These are phyloP conservation scores for Cynopterus sphinx DNA, from an alignment of 2,797 vertebrate species.

Conservation along the genomic window DNA sequence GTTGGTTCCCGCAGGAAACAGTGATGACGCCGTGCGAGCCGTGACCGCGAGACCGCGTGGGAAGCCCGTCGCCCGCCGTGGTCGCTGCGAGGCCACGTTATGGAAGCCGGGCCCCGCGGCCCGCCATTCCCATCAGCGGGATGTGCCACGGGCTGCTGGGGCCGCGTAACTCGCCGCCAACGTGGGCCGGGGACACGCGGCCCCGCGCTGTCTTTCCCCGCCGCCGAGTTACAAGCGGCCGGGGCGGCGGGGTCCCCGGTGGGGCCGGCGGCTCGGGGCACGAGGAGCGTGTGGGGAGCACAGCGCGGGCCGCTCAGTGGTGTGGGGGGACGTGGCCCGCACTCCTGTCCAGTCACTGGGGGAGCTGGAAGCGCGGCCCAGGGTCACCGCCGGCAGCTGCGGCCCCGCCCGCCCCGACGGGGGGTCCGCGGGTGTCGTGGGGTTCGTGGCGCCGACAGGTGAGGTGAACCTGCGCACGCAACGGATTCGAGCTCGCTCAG, in stretches of 20 bases:
- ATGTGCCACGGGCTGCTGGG: no score
- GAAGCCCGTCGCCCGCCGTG: no score
- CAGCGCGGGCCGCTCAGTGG: neutral
- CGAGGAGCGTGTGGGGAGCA: neutral
- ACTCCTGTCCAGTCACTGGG: neutral
- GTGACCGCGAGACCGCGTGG: no score
- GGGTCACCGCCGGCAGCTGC: accelerated
- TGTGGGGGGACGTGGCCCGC: conserved; percentile 31
- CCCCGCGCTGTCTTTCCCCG: neutral
- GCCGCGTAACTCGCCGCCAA: no score
- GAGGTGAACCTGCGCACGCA: neutral
- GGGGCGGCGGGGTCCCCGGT: accelerated
- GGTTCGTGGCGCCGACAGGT: neutral
- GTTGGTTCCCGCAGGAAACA: conserved; percentile 64
- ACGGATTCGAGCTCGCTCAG: neutral
- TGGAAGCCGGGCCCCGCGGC: no score
- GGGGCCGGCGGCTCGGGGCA: neutral
- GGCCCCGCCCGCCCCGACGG: neutral
- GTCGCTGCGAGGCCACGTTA: no score
- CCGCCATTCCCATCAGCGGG: no score
- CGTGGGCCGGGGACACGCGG: neutral
- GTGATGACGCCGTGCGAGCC: conserved; percentile 71
- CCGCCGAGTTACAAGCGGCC: accelerated
- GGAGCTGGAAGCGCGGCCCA: neutral
- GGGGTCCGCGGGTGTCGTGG: neutral